phyloP scores from a whole-genome alignment of 2,888 invertebrate genomes.

The Ophion ellenae region DNA sequence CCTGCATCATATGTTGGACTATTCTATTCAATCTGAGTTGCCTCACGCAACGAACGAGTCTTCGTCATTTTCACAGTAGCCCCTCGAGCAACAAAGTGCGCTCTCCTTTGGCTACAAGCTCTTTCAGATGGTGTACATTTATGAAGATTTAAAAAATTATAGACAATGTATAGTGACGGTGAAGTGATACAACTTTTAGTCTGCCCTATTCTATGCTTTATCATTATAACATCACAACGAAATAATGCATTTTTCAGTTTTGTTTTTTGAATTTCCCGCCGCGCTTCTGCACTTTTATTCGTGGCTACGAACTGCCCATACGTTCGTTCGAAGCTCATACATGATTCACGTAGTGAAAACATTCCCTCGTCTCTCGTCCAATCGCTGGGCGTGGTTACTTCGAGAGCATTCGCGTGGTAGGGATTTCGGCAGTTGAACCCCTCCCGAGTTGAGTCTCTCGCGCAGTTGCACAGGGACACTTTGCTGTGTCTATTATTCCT shows the following conservation, averaged over 20 bases:
- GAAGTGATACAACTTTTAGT: too few relatives aligned
- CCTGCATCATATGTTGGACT: too few relatives aligned
- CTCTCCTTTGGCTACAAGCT: too few relatives aligned
- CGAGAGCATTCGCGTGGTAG: conserved; percentile 62
- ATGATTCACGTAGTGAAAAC: conserved; percentile 63
- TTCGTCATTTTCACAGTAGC: too few relatives aligned
- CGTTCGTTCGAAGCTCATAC: conserved; percentile 61
- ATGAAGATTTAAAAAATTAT: too few relatives aligned
- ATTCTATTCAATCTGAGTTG: too few relatives aligned
- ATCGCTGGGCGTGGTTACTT: conserved; percentile 68
- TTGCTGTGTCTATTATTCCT: conserved; percentile 54
- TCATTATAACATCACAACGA: neutral
- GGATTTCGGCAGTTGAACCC: conserved; percentile 77
- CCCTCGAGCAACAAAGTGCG: too few relatives aligned
- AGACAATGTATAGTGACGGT: too few relatives aligned
- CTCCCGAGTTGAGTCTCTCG: conserved; percentile 60
- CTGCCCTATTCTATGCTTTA: neutral
- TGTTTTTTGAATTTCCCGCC: conserved; percentile 70
- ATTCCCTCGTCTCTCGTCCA: conserved; percentile 65
- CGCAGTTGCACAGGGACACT: conserved; percentile 60
- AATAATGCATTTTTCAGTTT: neutral
- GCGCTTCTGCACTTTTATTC: conserved; percentile 11
- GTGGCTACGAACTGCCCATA: conserved; percentile 57
- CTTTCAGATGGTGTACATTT: too few relatives aligned
- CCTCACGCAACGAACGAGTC: too few relatives aligned